phyloP scores from a whole-genome alignment of 1,140 invertebrate genomes.

The Drosophila sucinea region DNA sequence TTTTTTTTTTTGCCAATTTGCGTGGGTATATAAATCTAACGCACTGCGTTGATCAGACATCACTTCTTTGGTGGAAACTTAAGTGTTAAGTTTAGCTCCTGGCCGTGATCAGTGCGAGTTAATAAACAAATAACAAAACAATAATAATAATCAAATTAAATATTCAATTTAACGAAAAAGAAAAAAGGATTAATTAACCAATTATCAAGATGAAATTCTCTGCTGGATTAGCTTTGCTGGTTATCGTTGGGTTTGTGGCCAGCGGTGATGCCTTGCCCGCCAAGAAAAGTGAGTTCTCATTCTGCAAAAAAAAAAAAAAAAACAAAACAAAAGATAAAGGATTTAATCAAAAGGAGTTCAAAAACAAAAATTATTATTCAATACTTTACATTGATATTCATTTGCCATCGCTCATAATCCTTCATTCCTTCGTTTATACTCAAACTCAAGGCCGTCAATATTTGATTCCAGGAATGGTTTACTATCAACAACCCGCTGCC shows the following conservation, averaged over 20 bases:
- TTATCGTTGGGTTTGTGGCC: conserved; percentile 72
- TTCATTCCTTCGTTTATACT: not conserved
- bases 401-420: not conserved
- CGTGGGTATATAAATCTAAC: conserved; percentile 82
- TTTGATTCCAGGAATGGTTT: conserved; percentile 80
- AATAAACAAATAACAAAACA: conserved; percentile 9
- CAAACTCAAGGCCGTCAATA: conserved; percentile 68
- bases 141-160: conserved; percentile 20
- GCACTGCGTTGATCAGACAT: conserved; percentile 69
- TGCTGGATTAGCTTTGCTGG: conserved; percentile 66
- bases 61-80: conserved; percentile 83
- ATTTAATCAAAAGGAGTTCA: not conserved
- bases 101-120: conserved; percentile 72
- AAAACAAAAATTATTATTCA: too few relatives aligned
- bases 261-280: conserved; percentile 68
- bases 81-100: conserved; percentile 83
- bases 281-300: conserved; percentile 71
- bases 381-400: too few relatives aligned
- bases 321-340: not conserved
- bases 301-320: not conserved
- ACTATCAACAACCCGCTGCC: conserved; percentile 71
- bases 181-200: conserved; percentile 9
- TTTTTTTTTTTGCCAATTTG: conserved; percentile 60
- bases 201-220: conserved; percentile 69
- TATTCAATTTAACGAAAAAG: conserved; percentile 9